These are phyloP conservation scores for Ardeotis arabs DNA, from an alignment of 2,113 vertebrate genomes.

Conservation along the genomic window DNA sequence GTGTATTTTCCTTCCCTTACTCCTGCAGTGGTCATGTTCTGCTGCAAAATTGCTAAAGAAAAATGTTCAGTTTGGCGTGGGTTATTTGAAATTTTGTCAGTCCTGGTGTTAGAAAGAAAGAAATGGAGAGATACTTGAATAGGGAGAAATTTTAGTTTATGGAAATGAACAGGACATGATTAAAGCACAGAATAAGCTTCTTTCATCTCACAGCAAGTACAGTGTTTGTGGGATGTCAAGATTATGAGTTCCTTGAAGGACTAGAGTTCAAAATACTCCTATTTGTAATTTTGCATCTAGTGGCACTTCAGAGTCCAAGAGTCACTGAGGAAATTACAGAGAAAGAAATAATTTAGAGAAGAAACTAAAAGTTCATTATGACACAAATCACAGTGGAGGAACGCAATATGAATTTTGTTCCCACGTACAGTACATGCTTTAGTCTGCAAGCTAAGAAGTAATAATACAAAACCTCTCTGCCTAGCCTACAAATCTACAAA, in stretches of 20 bases:
- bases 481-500: neutral
- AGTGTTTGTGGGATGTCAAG: neutral
- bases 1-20: neutral
- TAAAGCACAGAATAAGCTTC: constrained; percentile 13
- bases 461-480: neutral
- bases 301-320: neutral
- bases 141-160: neutral
- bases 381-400: neutral
- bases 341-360: neutral
- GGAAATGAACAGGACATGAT: neutral
- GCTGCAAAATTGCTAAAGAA: neutral
- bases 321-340: constrained; percentile 12
- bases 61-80: neutral
- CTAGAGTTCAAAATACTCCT: constrained; percentile 15
- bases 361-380: constrained; percentile 10
- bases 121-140: neutral
- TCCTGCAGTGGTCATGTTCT: neutral
- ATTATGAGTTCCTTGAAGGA: neutral
- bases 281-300: neutral
- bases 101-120: neutral
- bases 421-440: neutral
- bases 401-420: neutral
- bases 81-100: neutral
- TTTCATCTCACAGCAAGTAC: constrained; percentile 27
- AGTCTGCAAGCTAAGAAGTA: neutral